Conservation (phyloP, 2,797 vertebrate species). For the Erpetoichthys calabaricus region DNA sequence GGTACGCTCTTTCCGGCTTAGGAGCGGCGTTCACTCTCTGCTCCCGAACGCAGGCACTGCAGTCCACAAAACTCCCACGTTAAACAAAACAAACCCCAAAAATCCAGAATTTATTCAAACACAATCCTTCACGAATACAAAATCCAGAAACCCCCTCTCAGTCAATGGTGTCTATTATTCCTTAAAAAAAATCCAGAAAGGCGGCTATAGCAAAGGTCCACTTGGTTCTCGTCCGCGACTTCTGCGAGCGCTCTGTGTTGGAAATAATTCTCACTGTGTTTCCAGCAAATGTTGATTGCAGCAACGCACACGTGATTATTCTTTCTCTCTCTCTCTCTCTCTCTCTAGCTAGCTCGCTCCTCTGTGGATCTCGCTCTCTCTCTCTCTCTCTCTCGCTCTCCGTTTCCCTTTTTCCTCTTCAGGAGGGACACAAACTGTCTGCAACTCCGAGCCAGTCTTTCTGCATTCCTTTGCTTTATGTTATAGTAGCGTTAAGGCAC, state of each 20-base stretch:
- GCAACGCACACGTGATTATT: conserved; percentile 23
- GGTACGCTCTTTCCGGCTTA: conserved; percentile 37
- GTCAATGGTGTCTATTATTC: conserved; percentile 23
- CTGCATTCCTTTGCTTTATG: conserved; percentile 23
- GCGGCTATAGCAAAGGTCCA: conserved; percentile 14
- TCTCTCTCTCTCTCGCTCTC: too few relatives aligned
- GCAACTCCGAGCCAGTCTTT: conserved; percentile 26
- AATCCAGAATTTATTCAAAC: conserved; percentile 29
- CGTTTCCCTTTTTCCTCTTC: too few relatives aligned
- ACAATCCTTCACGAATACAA: conserved; percentile 17
- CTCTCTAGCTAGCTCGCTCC: too few relatives aligned
- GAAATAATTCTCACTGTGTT: conserved; percentile 22
- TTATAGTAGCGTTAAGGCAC: too few relatives aligned
- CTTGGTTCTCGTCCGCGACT: conserved; percentile 18
- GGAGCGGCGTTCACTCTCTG: conserved; percentile 33
- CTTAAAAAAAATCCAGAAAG: conserved; percentile 21
- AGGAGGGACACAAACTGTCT: conserved; percentile 17
- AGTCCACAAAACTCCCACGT: conserved; percentile 15
- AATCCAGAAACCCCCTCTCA: conserved; percentile 31
- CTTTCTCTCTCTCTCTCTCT: conserved; percentile 23
- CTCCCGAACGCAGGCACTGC: conserved; percentile 28
- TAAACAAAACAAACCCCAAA: too few relatives aligned
- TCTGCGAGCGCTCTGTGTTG: conserved; percentile 10
- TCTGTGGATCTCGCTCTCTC: too few relatives aligned
- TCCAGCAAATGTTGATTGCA: conserved; percentile 5